phyloP scores from a whole-genome alignment of 2,888 invertebrate genomes.

The Trichopria drosophilae region DNA sequence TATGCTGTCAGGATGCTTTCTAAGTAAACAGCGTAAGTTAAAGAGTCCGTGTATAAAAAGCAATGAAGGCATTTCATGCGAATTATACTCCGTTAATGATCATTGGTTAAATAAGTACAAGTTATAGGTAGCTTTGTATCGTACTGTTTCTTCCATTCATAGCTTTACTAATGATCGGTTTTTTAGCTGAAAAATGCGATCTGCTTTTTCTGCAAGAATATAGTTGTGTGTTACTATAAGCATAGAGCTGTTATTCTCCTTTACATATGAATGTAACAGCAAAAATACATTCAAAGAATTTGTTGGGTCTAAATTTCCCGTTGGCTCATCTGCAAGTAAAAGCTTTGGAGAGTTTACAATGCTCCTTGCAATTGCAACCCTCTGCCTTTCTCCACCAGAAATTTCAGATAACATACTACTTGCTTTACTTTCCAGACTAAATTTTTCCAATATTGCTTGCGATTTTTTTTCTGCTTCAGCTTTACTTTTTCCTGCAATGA shows the following conservation, averaged over 20 bases:
- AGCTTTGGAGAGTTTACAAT: conserved; percentile 16
- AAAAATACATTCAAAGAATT: conserved; percentile 19
- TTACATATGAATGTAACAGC: conserved; percentile 18
- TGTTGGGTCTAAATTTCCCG: conserved; percentile 19
- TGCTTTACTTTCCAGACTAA: conserved; percentile 16
- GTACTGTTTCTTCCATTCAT: conserved; percentile 19
- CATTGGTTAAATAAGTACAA: conserved; percentile 17
- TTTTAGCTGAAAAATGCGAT: conserved; percentile 18
- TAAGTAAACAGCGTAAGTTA: conserved; percentile 24
- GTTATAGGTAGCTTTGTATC: conserved; percentile 16
- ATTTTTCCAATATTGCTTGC: conserved; percentile 13
- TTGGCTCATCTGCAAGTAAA: conserved; percentile 18
- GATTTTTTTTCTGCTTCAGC: conserved; percentile 14
- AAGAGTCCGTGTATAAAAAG: conserved; percentile 23
- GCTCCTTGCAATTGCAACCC: conserved; percentile 16
- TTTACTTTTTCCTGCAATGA: conserved; percentile 15
- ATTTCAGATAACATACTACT: conserved; percentile 10
- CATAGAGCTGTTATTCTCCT: conserved; percentile 21
- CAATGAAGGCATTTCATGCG: conserved; percentile 21
- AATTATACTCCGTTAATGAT: conserved; percentile 22
- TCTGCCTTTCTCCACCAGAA: conserved; percentile 15
- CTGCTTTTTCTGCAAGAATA: conserved; percentile 18
- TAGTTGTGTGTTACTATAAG: conserved; percentile 20
- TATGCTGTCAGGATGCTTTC: conserved; percentile 21
- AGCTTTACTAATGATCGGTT: conserved; percentile 20